These are phyloP conservation scores for Meliscaeva auricollis DNA, from an alignment of 2,888 invertebrate species.

Conservation along the genomic window DNA sequence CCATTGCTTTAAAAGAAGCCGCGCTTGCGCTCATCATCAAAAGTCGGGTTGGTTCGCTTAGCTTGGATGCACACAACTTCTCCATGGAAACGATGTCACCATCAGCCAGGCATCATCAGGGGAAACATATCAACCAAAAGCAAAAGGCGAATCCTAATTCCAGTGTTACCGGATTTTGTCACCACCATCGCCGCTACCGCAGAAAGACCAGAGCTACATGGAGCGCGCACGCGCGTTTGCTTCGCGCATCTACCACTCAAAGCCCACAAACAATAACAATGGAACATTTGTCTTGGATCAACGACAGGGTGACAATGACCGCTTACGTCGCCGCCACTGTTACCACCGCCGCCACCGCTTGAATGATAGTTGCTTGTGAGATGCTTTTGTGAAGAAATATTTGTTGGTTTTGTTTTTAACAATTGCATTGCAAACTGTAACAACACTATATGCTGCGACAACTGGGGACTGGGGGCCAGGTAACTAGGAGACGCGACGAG, in stretches of 20 bases:
- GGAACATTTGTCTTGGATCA: conserved; percentile 79
- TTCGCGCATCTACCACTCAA: conserved; percentile 33
- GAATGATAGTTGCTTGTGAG: conserved; percentile 54
- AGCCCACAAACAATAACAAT: conserved; percentile 78
- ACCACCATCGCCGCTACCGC: conserved; percentile 32
- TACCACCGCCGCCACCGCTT: conserved; percentile 19
- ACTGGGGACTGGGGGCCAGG: background rate
- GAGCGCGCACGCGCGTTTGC: conserved; percentile 44
- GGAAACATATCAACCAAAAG: conserved; percentile 61
- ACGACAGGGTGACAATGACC: conserved; percentile 79
- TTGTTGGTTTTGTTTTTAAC: conserved; percentile 50
- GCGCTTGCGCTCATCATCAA: conserved; percentile 74
- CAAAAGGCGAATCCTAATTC: conserved; percentile 74
- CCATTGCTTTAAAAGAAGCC: conserved; percentile 72
- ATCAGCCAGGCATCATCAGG: conserved; percentile 24
- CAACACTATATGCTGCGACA: conserved; percentile 16
- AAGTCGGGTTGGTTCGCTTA: conserved; percentile 46
- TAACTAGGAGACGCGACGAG: conserved; percentile 28
- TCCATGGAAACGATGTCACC: conserved; percentile 49
- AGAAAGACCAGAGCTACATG: conserved; percentile 8
- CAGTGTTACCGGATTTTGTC: conserved; percentile 74
- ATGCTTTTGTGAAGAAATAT: conserved; percentile 47
- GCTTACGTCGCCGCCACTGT: conserved; percentile 71
- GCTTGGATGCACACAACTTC: conserved; percentile 20
- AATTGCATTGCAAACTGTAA: conserved; percentile 67